Evolutionary conservation across 2,888 invertebrate species (phyloP).

Genomic region (Chrysotoxum bicinctum): DNA sequence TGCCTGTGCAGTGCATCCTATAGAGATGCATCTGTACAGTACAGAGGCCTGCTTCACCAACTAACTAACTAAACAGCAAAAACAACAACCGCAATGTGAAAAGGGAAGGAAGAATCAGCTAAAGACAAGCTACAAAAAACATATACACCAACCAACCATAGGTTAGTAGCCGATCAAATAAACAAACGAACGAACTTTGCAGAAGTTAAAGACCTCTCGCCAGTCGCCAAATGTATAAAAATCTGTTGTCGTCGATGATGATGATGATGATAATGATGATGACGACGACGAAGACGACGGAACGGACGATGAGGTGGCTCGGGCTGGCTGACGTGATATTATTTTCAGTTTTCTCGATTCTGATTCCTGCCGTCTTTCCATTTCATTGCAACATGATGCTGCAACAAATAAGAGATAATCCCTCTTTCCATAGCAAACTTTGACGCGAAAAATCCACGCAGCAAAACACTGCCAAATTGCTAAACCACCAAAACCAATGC

Average conservation of each 20-base stretch:
- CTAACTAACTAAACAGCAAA: slow-evolving; percentile 34
- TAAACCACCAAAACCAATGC: not conserved
- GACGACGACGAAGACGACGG: not conserved
- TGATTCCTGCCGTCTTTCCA: slow-evolving; percentile 66
- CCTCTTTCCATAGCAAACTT: not conserved
- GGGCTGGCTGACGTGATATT: slow-evolving; percentile 30
- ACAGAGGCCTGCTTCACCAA: slow-evolving; percentile 25
- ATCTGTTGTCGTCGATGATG: slow-evolving; percentile 30
- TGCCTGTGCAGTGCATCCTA: slow-evolving; percentile 53
- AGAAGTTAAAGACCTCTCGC: slow-evolving; percentile 72
- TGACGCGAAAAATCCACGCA: not conserved
- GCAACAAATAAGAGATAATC: slow-evolving; percentile 40
- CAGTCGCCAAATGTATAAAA: slow-evolving; percentile 59
- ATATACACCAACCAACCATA: slow-evolving; percentile 58
- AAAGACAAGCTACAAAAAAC: slow-evolving; percentile 64
- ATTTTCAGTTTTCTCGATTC: slow-evolving; percentile 58
- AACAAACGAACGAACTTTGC: slow-evolving; percentile 73
- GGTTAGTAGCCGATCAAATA: slow-evolving; percentile 73
- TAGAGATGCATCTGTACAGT: slow-evolving; percentile 60
- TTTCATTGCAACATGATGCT: slow-evolving; percentile 70
- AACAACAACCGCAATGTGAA: slow-evolving; percentile 61
- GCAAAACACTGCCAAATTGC: not conserved
- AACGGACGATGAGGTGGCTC: slow-evolving; percentile 20
- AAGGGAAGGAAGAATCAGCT: slow-evolving; percentile 54
- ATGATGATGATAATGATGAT: not conserved